Percentiles rank a stretch among this genome's conserved stretches.
phyloP scores from a whole-genome alignment of 2,113 vertebrate genomes.

The Smithornis capensis region DNA sequence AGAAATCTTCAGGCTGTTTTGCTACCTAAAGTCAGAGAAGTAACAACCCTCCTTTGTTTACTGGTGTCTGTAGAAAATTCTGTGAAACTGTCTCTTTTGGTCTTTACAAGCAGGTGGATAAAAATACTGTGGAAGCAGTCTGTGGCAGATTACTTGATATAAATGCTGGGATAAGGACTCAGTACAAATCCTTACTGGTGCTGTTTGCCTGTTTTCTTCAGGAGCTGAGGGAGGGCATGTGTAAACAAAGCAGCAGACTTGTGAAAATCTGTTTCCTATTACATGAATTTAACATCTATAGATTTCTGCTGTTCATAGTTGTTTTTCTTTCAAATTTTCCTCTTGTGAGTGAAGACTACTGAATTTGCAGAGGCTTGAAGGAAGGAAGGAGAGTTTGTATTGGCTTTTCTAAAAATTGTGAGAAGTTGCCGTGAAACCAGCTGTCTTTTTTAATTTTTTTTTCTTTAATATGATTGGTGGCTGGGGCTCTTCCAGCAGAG shows the following conservation, averaged over 20 bases:
- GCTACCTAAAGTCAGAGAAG: background rate
- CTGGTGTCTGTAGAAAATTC: background rate
- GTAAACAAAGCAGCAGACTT: background rate
- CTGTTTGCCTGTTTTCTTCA: background rate
- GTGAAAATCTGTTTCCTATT: slow-evolving; percentile 12
- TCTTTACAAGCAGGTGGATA: background rate
- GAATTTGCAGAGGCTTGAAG: background rate
- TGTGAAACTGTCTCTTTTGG: background rate
- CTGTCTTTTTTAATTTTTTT: background rate
- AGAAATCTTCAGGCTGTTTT: slow-evolving; percentile 32
- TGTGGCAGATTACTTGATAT: background rate
- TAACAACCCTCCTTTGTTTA: background rate
- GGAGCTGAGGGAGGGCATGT: background rate
- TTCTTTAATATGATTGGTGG: background rate
- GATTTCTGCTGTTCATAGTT: background rate
- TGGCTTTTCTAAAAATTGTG: background rate
- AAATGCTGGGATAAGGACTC: background rate
- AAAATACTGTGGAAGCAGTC: background rate
- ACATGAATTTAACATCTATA: background rate
- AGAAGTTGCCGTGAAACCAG: background rate
- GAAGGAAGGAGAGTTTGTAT: background rate
- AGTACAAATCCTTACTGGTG: background rate
- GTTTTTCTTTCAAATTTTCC: background rate
- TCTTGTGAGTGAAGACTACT: background rate
- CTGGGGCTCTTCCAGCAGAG: background rate